Evolutionary conservation across 2,888 invertebrate genomes (phyloP).

Genomic region (Drosophila diplacantha): DNA sequence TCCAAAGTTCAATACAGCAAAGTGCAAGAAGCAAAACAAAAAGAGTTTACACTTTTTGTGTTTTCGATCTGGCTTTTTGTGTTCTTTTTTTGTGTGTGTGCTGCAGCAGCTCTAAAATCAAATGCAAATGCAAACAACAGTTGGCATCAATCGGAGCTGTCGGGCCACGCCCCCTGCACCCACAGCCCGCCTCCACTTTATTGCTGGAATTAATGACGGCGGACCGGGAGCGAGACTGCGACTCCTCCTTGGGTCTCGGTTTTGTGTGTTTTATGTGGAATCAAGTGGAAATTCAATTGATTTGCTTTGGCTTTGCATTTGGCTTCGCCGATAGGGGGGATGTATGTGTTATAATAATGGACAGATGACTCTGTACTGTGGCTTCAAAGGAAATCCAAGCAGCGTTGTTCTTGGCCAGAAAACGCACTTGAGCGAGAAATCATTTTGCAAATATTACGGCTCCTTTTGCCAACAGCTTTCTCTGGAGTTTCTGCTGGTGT

Average conservation of each 20-base stretch:
- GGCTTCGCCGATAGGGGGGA: constrained; percentile 10
- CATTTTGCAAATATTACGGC: constrained; percentile 50
- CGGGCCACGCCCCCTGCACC: constrained; percentile 23
- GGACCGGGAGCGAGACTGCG: constrained; percentile 9
- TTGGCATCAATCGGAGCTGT: constrained; percentile 67
- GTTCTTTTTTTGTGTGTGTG: constrained; percentile 13
- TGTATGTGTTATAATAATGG: constrained; percentile 49
- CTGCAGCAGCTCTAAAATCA: constrained; percentile 53
- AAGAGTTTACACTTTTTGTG: constrained; percentile 40
- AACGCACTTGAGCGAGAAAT: constrained; percentile 51
- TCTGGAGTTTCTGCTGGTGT: constrained; percentile 32
- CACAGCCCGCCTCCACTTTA: constrained; percentile 36
- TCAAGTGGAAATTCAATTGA: constrained; percentile 72
- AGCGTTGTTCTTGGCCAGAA: constrained; percentile 34
- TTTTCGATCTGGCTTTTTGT: constrained; percentile 1
- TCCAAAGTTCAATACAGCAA: constrained; percentile 36
- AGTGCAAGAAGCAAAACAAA: constrained; percentile 51
- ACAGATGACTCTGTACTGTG: constrained; percentile 31
- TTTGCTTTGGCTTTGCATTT: constrained; percentile 61
- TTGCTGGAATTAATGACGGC: constrained; percentile 69
- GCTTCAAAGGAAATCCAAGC: constrained; percentile 54
- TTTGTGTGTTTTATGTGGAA: constrained; percentile 61
- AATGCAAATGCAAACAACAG: constrained; percentile 71
- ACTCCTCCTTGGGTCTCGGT: constrained; percentile 19
- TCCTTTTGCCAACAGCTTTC: constrained; percentile 6